phyloP scores from a whole-genome alignment of 2,888 invertebrate species.

The Ypsolopha scabrella region DNA sequence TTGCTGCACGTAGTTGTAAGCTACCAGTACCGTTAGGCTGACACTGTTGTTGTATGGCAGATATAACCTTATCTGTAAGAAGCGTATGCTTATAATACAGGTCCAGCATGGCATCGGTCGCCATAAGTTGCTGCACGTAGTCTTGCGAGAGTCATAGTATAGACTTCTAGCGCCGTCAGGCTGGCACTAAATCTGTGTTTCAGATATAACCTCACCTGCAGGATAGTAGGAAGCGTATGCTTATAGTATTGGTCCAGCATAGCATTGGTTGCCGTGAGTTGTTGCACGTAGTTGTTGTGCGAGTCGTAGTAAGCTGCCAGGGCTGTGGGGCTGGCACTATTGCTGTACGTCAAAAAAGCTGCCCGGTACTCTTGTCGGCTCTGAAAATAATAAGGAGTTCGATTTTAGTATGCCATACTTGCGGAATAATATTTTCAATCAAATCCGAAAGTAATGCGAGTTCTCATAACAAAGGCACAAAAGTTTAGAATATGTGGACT shows the following conservation, averaged over 20 bases:
- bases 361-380: conserved; percentile 90
- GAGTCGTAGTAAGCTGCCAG: conserved; percentile 87
- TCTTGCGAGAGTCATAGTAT: too few relatives aligned
- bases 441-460: too few relatives aligned
- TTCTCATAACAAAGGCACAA: too few relatives aligned
- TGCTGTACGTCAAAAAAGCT: conserved; percentile 83
- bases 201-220: conserved; percentile 70
- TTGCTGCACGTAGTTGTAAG: conserved; percentile 91
- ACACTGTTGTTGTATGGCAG: conserved; percentile 81
- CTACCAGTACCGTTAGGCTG: conserved; percentile 76
- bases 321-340: conserved; percentile 77
- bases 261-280: conserved; percentile 92
- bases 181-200: too few relatives aligned
- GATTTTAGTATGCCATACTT: too few relatives aligned
- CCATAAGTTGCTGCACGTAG: too few relatives aligned
- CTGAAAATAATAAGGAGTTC: conserved; percentile 48
- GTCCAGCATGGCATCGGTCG: too few relatives aligned
- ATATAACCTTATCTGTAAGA: conserved; percentile 7
- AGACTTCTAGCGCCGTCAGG: too few relatives aligned
- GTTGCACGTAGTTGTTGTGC: conserved; percentile 94
- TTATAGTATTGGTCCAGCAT: conserved; percentile 91
- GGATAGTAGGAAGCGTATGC: conserved; percentile 86
- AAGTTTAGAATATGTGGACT: too few relatives aligned
- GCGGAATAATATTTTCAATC: too few relatives aligned
- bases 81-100: conserved; percentile 33